Conservation (phyloP, 2,888 invertebrate species). For the Troilus luridus region DNA sequence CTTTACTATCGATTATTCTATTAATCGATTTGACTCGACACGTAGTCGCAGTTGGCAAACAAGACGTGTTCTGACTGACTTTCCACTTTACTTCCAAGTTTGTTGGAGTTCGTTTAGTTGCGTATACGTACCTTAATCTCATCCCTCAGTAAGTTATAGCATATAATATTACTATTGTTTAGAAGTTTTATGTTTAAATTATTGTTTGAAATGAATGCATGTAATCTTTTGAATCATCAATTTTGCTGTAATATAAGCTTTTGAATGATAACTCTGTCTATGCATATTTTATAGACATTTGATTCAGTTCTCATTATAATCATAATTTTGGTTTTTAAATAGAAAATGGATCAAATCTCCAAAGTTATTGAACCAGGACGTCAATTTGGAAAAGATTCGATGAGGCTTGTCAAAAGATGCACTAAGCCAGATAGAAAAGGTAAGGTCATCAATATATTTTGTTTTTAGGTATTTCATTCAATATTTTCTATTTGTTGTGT, state of each 20-base stretch:
- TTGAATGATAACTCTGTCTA: not conserved
- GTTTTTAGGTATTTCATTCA: too few relatives aligned
- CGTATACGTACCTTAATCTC: not conserved
- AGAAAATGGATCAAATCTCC: slow-evolving; percentile 85
- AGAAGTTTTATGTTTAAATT: not conserved
- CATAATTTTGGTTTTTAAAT: not conserved
- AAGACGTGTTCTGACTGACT: not conserved
- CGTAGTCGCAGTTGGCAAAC: not conserved
- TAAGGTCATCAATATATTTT: slow-evolving; percentile 67
- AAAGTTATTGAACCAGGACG: slow-evolving; percentile 95
- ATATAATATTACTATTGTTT: not conserved
- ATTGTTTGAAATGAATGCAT: not conserved
- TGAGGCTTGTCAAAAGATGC: slow-evolving; percentile 97
- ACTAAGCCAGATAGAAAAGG: slow-evolving; percentile 99
- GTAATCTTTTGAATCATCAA: not conserved
- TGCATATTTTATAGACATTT: not conserved
- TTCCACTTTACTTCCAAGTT: not conserved
- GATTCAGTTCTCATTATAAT: not conserved
- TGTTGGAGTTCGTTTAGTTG: not conserved
- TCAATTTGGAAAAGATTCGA: slow-evolving; percentile 98
- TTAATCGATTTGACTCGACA: not conserved
- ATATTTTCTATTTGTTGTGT: too few relatives aligned
- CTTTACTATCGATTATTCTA: not conserved
- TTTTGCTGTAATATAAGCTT: not conserved
- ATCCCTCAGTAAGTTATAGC: not conserved